Evolutionary conservation across 2,113 vertebrate genomes (phyloP), one percentile per base, ranked within the genome.

Genomic region (Epinephelus cyanopodus): DNA sequence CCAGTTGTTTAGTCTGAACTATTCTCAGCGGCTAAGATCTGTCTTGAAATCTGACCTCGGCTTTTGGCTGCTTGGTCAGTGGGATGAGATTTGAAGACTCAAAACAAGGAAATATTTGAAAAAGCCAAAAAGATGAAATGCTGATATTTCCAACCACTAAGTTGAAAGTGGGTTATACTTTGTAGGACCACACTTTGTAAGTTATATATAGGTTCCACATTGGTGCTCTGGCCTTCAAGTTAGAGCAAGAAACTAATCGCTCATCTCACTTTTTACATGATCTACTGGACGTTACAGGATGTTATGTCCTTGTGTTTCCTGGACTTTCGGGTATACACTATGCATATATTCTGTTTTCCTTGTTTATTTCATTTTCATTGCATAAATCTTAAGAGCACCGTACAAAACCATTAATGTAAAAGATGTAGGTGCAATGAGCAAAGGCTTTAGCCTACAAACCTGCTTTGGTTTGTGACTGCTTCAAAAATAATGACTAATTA

Each of bases 1-100:
- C n/a, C 64, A 54, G 29, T 79, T 86, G 82, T 85, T 87, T 72
- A 73, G 81, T 80, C 65, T 87, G 81, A 79, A 27, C n/a, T n/a
- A 17, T 23, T 39, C 48, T 81, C 79, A 74, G 74, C 5, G 21
- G 76, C 37, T n/a, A 68, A 47, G 64, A 83, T 72, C 45, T 0
- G 33, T 29, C 68, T 53, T 60, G 57, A 81, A 75, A 84, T 81
- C 27, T 56, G 67, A 79, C 64, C 69, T 54, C 29, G 0, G 19
- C 56, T 68, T 77, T 14, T 11, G 25, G 54, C 79, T 61, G 52
- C 37, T 10, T 19, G 54, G 64, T 63, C 25, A 64, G 82, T 48
- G 10, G 68, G 56, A 19, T 54, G 48, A 47, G 14, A 6, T 70
- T 58, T 64, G 1, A 64, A 39, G 12, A 54, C 17, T 47, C 64